Conservation (phyloP, 2,113 vertebrate genomes). For the Lophochroa leadbeateri region DNA sequence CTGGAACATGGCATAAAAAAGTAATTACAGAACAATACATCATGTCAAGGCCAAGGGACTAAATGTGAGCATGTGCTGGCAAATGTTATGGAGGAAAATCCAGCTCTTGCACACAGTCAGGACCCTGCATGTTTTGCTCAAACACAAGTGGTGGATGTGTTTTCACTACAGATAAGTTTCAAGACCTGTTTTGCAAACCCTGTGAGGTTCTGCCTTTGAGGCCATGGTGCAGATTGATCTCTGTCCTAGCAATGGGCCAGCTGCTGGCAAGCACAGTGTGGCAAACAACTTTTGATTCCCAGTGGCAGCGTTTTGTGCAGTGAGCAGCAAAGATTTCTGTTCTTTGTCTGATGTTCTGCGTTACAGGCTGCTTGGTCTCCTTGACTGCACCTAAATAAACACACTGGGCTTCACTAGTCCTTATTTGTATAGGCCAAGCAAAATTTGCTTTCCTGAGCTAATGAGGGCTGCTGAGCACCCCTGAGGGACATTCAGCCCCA, state of each 20-base stretch:
- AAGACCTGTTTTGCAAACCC: neutral
- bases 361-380: neutral
- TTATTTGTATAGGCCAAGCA: neutral
- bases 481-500: neutral
- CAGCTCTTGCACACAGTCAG: neutral
- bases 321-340: neutral
- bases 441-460: neutral
- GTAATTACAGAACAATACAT: constrained; percentile 36
- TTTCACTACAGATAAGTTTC: neutral
- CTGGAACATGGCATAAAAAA: constrained; percentile 23
- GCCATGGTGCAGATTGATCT: accelerated
- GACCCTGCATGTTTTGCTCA: neutral
- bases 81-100: neutral
- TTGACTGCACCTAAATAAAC: neutral
- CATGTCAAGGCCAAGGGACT: neutral
- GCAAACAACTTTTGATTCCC: neutral
- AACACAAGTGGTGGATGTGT: too few species aligned
- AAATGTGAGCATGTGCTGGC: neutral
- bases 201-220: neutral
- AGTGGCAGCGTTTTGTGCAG: neutral
- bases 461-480: neutral
- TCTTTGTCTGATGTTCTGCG: neutral
- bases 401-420: neutral
- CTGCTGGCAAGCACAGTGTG: neutral
- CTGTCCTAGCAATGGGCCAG: neutral